Evolutionary conservation across 2,888 invertebrate species (phyloP).

Genomic region (Diaphora mendica): DNA sequence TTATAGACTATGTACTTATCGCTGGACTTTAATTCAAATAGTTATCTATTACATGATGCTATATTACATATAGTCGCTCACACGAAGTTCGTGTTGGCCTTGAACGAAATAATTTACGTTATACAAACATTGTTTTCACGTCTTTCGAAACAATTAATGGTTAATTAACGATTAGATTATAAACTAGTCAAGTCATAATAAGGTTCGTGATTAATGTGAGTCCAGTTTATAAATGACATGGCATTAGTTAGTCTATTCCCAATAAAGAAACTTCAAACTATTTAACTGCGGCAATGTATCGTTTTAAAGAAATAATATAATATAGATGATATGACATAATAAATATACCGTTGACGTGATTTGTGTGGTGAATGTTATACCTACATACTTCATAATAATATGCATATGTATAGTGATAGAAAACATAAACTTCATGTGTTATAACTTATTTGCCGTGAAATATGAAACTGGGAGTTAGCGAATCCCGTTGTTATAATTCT

Average conservation of each 20-base stretch:
- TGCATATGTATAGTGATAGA: too few relatives aligned
- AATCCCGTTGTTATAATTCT: not conserved
- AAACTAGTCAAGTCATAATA: slow-evolving; percentile 2
- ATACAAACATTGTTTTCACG: slow-evolving; percentile 27
- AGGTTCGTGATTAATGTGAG: not conserved
- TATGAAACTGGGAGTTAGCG: not conserved
- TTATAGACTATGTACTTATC: too few relatives aligned
- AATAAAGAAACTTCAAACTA: not conserved
- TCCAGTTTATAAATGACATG: not conserved
- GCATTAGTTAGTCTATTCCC: not conserved
- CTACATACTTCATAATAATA: too few relatives aligned
- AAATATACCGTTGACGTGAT: not conserved
- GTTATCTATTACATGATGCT: not conserved
- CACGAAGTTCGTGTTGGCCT: slow-evolving; percentile 29
- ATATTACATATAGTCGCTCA: slow-evolving; percentile 25
- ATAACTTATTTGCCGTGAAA: not conserved
- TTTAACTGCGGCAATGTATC: not conserved
- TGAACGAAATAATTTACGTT: slow-evolving; percentile 22
- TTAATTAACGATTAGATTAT: slow-evolving; percentile 14
- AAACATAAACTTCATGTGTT: not conserved
- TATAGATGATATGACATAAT: not conserved
- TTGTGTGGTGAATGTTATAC: not conserved
- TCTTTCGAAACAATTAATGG: slow-evolving; percentile 17
- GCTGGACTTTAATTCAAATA: not conserved
- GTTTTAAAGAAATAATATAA: not conserved